Percentiles rank a stretch among this genome's conserved stretches.
These are phyloP conservation scores for Chlorocebus sabaeus DNA, from an alignment of 2,113 vertebrate genomes.

Conservation along the genomic window DNA sequence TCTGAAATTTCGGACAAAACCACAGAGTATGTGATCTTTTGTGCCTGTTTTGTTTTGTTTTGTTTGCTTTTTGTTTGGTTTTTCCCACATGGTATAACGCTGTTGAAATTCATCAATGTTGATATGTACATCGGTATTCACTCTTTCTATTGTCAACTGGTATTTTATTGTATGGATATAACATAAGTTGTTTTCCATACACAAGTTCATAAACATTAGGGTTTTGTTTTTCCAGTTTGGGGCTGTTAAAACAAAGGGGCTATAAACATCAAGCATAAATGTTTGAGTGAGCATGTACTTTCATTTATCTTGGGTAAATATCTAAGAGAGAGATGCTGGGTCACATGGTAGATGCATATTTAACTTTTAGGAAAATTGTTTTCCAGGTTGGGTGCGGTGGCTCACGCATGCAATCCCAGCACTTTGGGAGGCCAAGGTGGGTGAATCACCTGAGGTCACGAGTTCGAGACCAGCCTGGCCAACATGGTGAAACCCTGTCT, in stretches of 20 bases:
- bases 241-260: background rate
- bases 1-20: background rate
- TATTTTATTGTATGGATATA: background rate
- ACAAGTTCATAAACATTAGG: background rate
- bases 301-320: background rate
- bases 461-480: too few species aligned
- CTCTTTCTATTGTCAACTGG: background rate
- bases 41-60: background rate
- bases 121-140: background rate
- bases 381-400: background rate
- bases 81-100: background rate
- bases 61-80: background rate
- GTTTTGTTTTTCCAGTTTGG: background rate
- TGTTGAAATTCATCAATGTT: background rate
- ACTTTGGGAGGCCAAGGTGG: too few species aligned
- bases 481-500: too few species aligned
- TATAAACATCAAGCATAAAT: background rate
- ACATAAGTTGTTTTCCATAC: background rate
- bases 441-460: too few species aligned
- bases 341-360: fast-evolving
- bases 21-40: background rate
- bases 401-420: too few species aligned
- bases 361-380: background rate
- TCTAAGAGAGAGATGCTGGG: background rate
- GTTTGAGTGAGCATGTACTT: background rate